Evolutionary conservation across 2,113 vertebrate genomes (phyloP), one percentile per base, ranked within the genome.

Genomic region (Oxyruncus cristatus): DNA sequence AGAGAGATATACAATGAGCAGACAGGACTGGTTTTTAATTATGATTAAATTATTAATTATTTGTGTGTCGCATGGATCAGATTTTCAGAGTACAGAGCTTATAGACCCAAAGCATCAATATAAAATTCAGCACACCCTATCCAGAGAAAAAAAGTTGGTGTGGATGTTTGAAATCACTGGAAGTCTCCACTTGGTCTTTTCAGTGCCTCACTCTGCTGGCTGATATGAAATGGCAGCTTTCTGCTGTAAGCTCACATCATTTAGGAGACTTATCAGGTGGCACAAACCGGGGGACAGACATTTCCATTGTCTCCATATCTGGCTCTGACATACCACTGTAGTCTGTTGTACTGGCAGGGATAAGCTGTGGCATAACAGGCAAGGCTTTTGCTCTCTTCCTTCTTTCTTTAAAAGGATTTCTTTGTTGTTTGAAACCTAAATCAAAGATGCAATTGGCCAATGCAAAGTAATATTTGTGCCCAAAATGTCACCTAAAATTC

Each of bases 281-380:
- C 71, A 67, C 23, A 22, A 5, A 17, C 6, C 3, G 49, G 30
- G 26, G 35, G 13, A 35, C 46, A 59, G 53, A 11, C 2, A 1
- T 30, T 23, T 41, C 11, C 30, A 16, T 22, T 5, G 10, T 52
- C 19, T 67, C n/a, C 8, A 2, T n/a, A 14, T 20, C 67, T 35
- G 30, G 12, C 19, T 70, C 67, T 58, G 58, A 18, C 7, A 32
- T 19, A 47, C 16, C 15, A 11, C 13, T 3, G 26, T 13, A 47
- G 41, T 41, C 12, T 1, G 0, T 15, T 27, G 39, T 11, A 22
- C n/a, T 14, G 21, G 11, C 9, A 52, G 33, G 46, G 5, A 5
- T 44, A 33, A 77, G 12, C n/a, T 42, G 33, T 67, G n/a, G 28
- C 14, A 6, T 14, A 70, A 21, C 0, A 53, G 21, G 19, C 26